Percentiles rank a stretch among this genome's conserved stretches.
These are phyloP conservation scores for Galerucella calmariensis DNA, from an alignment of 2,888 invertebrate species.

Conservation along the genomic window DNA sequence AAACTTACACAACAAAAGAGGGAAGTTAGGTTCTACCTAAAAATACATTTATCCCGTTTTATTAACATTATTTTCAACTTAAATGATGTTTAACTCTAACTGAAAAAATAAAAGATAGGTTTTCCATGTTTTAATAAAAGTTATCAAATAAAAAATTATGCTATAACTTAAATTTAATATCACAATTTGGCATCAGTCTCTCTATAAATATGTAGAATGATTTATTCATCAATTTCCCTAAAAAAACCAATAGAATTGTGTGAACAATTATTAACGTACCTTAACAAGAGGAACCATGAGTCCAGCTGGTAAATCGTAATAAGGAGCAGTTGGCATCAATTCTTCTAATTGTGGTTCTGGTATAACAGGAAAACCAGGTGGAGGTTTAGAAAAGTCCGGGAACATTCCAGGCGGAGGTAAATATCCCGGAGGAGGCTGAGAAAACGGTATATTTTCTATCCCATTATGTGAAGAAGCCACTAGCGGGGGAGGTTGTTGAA, in stretches of 20 bases:
- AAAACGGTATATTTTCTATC: slow-evolving; percentile 61
- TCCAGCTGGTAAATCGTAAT: slow-evolving; percentile 97
- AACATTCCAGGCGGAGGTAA: slow-evolving; percentile 67
- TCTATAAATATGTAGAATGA: background rate
- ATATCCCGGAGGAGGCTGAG: slow-evolving; percentile 71
- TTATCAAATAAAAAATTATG: background rate
- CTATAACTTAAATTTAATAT: background rate
- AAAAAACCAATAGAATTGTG: slow-evolving; percentile 18
- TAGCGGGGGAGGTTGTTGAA: slow-evolving; percentile 47
- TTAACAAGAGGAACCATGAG: slow-evolving; percentile 97
- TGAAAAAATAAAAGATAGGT: background rate
- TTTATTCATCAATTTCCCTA: background rate
- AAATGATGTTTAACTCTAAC: background rate
- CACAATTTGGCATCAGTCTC: slow-evolving; percentile 2
- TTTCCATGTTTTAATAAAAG: background rate
- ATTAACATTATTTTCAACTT: background rate
- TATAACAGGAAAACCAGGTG: slow-evolving; percentile 75
- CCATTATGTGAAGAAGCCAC: slow-evolving; percentile 48
- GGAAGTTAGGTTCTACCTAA: background rate
- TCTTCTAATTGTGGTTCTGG: slow-evolving; percentile 72
- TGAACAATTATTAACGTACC: slow-evolving; percentile 65
- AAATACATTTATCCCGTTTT: background rate
- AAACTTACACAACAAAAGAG: too few species aligned
- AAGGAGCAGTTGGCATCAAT: slow-evolving; percentile 90
- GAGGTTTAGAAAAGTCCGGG: slow-evolving; percentile 88